Percentiles rank a stretch among this genome's conserved stretches.
These are phyloP conservation scores for Channa maculata DNA, from an alignment of 2,113 vertebrate genomes.

Conservation along the genomic window DNA sequence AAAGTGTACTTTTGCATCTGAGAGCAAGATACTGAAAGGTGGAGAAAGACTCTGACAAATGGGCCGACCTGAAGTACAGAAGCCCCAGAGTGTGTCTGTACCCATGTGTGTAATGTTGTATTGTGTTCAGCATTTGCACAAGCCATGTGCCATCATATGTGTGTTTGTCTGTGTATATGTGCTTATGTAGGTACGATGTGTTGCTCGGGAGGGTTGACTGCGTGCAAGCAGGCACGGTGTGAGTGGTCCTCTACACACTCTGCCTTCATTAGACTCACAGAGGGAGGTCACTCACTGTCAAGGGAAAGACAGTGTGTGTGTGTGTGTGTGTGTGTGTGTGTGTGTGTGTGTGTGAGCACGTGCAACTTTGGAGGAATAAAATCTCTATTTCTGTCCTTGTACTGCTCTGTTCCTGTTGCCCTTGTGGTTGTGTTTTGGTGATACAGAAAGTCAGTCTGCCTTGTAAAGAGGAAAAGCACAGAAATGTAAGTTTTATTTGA, in stretches of 20 bases:
- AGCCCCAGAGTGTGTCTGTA: background rate
- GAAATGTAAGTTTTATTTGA: too few species aligned
- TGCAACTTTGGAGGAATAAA: background rate
- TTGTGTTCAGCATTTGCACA: constrained; percentile 7
- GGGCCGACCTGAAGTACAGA: constrained; percentile 33
- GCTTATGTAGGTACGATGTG: constrained; percentile 23
- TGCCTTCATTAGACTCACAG: constrained; percentile 71
- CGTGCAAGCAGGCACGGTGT: constrained; percentile 54
- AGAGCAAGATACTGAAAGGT: constrained; percentile 30
- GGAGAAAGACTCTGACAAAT: constrained; percentile 40
- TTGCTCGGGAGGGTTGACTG: constrained; percentile 43
- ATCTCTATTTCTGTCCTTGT: background rate
- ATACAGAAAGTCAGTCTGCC: background rate
- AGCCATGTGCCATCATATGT: background rate
- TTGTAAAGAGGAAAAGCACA: background rate
- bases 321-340: constrained; percentile 19
- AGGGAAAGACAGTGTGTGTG: constrained; percentile 18
- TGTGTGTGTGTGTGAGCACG: constrained; percentile 1
- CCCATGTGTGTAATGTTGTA: constrained; percentile 22
- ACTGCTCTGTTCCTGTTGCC: constrained; percentile 18
- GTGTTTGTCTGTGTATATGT: background rate
- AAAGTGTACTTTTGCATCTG: constrained; percentile 48
- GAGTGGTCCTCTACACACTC: constrained; percentile 60
- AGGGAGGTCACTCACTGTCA: constrained; percentile 47
- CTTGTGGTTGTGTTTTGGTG: constrained; percentile 8